Evolutionary conservation across 2,113 vertebrate species (phyloP).

Genomic region (Labeo rohita): DNA sequence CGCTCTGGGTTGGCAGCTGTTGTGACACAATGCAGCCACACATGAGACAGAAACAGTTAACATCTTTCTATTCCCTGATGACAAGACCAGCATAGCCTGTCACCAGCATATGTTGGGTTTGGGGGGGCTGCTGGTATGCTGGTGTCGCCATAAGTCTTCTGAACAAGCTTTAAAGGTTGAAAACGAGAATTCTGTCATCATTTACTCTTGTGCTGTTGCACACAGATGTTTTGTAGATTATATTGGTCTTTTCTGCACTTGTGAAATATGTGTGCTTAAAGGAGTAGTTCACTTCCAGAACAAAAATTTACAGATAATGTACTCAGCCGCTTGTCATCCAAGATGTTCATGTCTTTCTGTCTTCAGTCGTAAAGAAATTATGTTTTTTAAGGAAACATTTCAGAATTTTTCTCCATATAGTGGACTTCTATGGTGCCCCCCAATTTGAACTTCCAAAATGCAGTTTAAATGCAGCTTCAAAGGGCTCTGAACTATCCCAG

Average conservation of each 20-base stretch:
- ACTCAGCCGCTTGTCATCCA: too few relatives aligned
- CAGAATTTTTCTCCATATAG: too few relatives aligned
- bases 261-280: background rate
- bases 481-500: too few relatives aligned
- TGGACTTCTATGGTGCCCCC: too few relatives aligned
- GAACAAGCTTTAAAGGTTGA: background rate
- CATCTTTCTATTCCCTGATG: conserved; percentile 42
- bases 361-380: too few relatives aligned
- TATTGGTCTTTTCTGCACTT: background rate
- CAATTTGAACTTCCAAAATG: too few relatives aligned
- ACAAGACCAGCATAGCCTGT: conserved; percentile 21
- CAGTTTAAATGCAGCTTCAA: too few relatives aligned
- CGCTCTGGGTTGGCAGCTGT: conserved; percentile 55
- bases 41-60: conserved; percentile 32
- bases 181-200: background rate
- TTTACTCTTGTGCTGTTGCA: background rate
- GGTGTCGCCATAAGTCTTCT: background rate
- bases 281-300: too few relatives aligned
- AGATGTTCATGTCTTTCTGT: too few relatives aligned
- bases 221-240: background rate
- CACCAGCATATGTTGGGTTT: conserved; percentile 8
- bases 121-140: background rate
- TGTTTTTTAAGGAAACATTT: too few relatives aligned
- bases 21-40: conserved; percentile 52
- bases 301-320: too few relatives aligned